Evolutionary conservation across 2,113 vertebrate genomes (phyloP), one percentile per base, ranked within the genome.

Genomic region (Jacana jacana): DNA sequence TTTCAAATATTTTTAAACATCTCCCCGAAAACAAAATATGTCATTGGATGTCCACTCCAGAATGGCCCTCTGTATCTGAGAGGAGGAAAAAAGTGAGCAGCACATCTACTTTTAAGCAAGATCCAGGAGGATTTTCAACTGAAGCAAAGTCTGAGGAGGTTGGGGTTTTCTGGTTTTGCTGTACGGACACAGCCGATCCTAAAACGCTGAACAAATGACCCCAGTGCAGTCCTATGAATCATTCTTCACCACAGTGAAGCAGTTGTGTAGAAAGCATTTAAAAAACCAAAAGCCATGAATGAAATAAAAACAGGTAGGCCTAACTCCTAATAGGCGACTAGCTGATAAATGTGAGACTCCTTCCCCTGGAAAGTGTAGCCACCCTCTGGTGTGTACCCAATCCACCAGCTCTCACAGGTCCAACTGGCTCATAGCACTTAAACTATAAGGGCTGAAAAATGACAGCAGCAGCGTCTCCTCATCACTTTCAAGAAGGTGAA

Each of bases 1-100:
- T 94, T 81, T 77, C 73, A 93, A 87, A 72, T 91, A 80, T 80
- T 95, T 93, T 87, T 73, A 91, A 89, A 75, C 23, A 46, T 76
- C 79, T 91, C 84, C 33, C 77, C 73, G 49, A 89, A 95, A 86
- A 89, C 86, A 92, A 95, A 88, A 92, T 66, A 57, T 86, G 49
- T 88, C 68, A 61, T 63, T 58, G 48, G 22, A n/a, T 83, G 15
- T 86, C 55, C 69, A 49, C 39, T 93, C 61, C 57, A 86, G 52
- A 88, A 76, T 65, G n/a, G 48, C 37, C 51, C 88, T 73, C 35
- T 77, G 15, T 68, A 31, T 83, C 76, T 75, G 46, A 90, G 24
- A 84, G 57, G 55, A 93, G 37, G 65, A 69, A 70, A 83, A 71
- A 54, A 15, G 22, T 65, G 77, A 90, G 66, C 30, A 79, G 19